phyloP scores from a whole-genome alignment of 2,797 vertebrate species.

The Numenius phaeopus region DNA sequence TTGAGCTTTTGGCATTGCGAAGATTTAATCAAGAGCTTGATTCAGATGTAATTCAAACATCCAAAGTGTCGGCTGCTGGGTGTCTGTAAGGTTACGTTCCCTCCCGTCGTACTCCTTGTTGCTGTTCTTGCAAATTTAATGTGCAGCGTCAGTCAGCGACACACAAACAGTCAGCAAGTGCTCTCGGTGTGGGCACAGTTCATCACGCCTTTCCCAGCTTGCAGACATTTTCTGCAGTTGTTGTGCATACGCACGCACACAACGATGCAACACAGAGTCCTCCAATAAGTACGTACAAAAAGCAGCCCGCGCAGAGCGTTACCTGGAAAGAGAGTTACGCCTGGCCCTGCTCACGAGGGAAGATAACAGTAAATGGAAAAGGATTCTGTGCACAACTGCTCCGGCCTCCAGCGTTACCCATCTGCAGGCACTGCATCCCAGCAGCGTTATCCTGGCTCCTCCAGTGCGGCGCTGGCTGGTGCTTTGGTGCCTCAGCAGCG shows the following conservation, averaged over 20 bases:
- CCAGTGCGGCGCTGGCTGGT: background rate
- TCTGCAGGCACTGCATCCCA: background rate
- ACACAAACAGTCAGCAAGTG: background rate
- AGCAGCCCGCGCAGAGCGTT: background rate
- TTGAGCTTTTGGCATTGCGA: constrained; percentile 35
- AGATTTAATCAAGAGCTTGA: constrained; percentile 39
- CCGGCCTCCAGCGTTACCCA: background rate
- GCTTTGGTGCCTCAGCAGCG: background rate
- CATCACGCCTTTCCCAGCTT: background rate
- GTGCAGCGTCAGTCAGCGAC: constrained; percentile 8
- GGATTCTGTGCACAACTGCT: background rate
- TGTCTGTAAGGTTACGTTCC: constrained; percentile 6
- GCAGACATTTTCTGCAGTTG: background rate
- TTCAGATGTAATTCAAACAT: constrained; percentile 26
- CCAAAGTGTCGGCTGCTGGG: background rate
- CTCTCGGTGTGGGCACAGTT: background rate
- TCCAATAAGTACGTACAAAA: background rate
- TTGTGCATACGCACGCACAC: background rate
- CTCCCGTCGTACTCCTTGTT: background rate
- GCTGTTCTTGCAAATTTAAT: constrained; percentile 26
- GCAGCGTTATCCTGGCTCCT: background rate
- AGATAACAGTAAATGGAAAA: background rate
- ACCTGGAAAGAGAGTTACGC: background rate
- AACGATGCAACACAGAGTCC: background rate
- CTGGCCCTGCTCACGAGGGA: background rate